Evolutionary conservation across 1,140 invertebrate species (phyloP).

Genomic region (Nasonia longicornis): DNA sequence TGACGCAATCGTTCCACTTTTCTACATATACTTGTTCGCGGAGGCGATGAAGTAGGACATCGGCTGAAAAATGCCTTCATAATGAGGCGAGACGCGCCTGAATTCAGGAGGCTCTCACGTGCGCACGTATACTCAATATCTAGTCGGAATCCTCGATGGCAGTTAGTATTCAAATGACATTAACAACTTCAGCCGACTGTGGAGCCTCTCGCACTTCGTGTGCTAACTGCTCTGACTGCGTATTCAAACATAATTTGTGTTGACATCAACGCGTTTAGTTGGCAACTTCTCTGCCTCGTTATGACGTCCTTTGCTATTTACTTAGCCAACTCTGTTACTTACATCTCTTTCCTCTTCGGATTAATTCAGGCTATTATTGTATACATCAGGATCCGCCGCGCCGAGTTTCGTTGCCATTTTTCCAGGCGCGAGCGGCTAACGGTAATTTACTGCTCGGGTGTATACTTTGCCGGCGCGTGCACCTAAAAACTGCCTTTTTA

Average conservation of each 20-base stretch:
- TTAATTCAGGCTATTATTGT: too few relatives aligned
- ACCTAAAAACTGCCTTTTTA: not conserved
- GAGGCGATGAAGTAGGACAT: not conserved
- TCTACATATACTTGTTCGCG: not conserved
- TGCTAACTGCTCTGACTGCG: not conserved
- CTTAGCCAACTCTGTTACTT: not conserved
- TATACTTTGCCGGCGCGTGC: too few relatives aligned
- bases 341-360: not conserved
- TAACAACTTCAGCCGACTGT: not conserved
- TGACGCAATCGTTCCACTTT: not conserved
- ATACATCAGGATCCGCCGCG: too few relatives aligned
- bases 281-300: not conserved
- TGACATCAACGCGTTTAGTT: not conserved
- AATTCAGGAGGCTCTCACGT: not conserved
- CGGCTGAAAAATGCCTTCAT: not conserved
- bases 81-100: not conserved
- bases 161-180: conserved; percentile 4
- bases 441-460: not conserved
- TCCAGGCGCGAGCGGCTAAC: too few relatives aligned
- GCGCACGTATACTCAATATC: not conserved
- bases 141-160: not conserved
- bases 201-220: not conserved
- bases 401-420: too few relatives aligned
- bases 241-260: not conserved
- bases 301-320: not conserved